Evolutionary conservation across 2,888 invertebrate species (phyloP), one percentile per base, ranked within the genome.

Genomic region (Sarcophaga variegata): DNA sequence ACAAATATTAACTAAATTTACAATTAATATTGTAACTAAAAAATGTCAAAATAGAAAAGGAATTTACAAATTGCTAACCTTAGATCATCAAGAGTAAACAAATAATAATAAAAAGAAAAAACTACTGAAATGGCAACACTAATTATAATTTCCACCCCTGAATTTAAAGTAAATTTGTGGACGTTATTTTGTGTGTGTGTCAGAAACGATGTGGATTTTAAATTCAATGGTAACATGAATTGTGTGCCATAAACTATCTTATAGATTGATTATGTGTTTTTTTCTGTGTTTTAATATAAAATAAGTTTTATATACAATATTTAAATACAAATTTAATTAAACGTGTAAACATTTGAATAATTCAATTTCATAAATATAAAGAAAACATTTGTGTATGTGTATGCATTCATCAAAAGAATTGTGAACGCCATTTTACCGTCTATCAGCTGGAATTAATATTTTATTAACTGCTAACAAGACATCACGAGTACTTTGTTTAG

Each of bases 211-310:
- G 64, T 63, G 71, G 49, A 37, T 25, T 66, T 45, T 59, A 64
- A 54, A 54, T 79, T 54, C n/a, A 59, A 17, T 17, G 17, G n/a
- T 59, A 37, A 62, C 47, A 64, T 70, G 22, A 0, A 59, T 11
- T 77, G 66, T 77, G 59, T 83, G 72, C 71, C 54, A 45, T 67
- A 81, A 76, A 63, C 49, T 69, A 83, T 84, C 67, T 78, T 27
- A 20, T 63, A 74, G 37, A 59, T 75, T 83, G 47, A 67, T 47
- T 54, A 22, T 60, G 45, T 17, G 60, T 54, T 10, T 62, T 22
- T 12, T 22, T 22, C 22, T 60, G 66, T 63, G 12, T 20, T 67
- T 27, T 83, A 47, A 59, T n/a, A 72, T 59, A 71, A 72, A 74
- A 45, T 66, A 59, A 67, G 54, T 49, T 66, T 63, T 74, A 49